These are phyloP conservation scores for Keiferia lycopersicella DNA, from an alignment of 2,888 invertebrate species.

Conservation along the genomic window DNA sequence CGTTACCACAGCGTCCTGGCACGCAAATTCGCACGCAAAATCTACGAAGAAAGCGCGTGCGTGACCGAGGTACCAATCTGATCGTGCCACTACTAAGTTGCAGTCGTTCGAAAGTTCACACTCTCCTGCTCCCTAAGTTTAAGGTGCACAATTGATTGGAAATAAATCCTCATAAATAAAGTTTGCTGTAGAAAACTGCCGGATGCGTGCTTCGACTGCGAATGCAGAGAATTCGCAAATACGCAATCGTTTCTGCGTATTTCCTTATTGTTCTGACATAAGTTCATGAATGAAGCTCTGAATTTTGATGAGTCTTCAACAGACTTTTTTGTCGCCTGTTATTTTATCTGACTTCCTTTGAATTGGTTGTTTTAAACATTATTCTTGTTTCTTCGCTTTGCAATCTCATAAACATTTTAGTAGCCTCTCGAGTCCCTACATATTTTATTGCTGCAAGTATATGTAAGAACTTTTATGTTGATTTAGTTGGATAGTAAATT, in stretches of 20 bases:
- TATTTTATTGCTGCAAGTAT: not conserved
- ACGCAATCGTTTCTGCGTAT: conserved; percentile 74
- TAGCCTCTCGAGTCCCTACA: not conserved
- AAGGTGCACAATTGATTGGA: conserved; percentile 52
- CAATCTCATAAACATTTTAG: conserved; percentile 5
- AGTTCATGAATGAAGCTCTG: conserved; percentile 69
- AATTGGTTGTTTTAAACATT: not conserved
- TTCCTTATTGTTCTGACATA: conserved; percentile 72
- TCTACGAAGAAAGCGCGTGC: conserved; percentile 76
- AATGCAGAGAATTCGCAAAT: conserved; percentile 72
- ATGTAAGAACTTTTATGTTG: not conserved
- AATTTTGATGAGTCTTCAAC: conserved; percentile 60
- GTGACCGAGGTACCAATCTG: conserved; percentile 67
- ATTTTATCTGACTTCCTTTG: conserved; percentile 24
- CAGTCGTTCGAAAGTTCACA: conserved; percentile 36
- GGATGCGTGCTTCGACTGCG: conserved; percentile 63
- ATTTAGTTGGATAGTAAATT: not conserved
- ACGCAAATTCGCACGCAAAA: conserved; percentile 75
- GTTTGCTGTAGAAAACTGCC: conserved; percentile 64
- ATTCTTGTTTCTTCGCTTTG: conserved; percentile 1
- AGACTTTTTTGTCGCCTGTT: conserved; percentile 31
- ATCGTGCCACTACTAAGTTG: conserved; percentile 43
- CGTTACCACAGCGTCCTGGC: conserved; percentile 64
- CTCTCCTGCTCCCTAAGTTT: conserved; percentile 42
- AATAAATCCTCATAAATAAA: conserved; percentile 44